Conservation (phyloP, 2,113 vertebrate genomes). For the Hippopotamus amphibius region DNA sequence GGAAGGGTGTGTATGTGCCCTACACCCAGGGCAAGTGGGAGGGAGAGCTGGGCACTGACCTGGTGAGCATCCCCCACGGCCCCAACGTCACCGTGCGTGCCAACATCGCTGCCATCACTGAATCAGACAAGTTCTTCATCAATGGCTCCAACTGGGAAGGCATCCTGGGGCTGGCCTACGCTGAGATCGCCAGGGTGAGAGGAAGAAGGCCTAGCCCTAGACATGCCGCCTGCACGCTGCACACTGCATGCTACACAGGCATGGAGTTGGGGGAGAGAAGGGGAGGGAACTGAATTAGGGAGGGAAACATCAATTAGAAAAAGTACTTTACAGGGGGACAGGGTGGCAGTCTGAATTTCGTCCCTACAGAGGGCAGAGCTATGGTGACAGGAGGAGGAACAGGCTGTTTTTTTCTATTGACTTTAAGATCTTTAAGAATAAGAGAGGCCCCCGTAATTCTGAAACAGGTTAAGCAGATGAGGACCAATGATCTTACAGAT, state of each 20-base stretch:
- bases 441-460: background rate
- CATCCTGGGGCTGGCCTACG: constrained; percentile 97
- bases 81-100: constrained; percentile 96
- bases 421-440: background rate
- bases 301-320: background rate
- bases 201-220: background rate
- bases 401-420: background rate
- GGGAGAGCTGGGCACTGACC: constrained; percentile 96
- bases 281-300: background rate
- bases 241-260: background rate
- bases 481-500: background rate
- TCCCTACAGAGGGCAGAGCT: background rate
- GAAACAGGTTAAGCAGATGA: background rate
- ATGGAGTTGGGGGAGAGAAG: background rate
- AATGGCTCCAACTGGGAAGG: constrained; percentile 99
- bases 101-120: constrained; percentile 98
- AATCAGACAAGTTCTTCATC: constrained; percentile 99
- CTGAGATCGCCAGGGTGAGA: constrained; percentile 96
- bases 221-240: background rate
- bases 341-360: background rate
- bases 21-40: constrained; percentile 99
- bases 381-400: background rate
- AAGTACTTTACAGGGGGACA: background rate
- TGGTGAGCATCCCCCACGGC: constrained; percentile 96
- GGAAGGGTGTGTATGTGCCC: constrained; percentile 96